Percentiles rank a stretch among this genome's conserved stretches.
Evolutionary conservation across 2,113 vertebrate species (phyloP).

Genomic region (Xenopus laevis): DNA sequence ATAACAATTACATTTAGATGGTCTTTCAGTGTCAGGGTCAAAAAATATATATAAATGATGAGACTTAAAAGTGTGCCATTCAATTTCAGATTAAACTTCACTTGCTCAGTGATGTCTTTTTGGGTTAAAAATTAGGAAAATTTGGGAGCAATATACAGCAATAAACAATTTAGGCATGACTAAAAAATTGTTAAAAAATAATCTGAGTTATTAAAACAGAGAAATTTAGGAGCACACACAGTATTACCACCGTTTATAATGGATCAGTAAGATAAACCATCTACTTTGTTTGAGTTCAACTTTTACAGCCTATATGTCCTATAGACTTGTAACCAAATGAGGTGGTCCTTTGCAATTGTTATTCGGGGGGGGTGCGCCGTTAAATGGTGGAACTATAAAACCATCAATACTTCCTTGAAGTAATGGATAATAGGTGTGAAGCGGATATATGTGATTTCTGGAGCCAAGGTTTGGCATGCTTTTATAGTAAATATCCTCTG

Average conservation of each 20-base stretch:
- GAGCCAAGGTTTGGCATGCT: slow-evolving; percentile 98
- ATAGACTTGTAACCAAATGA: slow-evolving; percentile 97
- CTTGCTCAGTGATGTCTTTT: slow-evolving; percentile 69
- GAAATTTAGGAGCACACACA: slow-evolving; percentile 74
- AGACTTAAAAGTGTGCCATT: slow-evolving; percentile 69
- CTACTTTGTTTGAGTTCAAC: slow-evolving; percentile 16
- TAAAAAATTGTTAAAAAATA: slow-evolving; percentile 70
- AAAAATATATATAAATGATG: slow-evolving; percentile 38
- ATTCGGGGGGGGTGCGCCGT: slow-evolving; percentile 80
- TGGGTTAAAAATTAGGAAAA: slow-evolving; percentile 33
- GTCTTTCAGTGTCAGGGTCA: too few species aligned
- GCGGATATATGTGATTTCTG: slow-evolving; percentile 87
- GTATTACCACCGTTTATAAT: slow-evolving; percentile 77
- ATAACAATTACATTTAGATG: too few species aligned
- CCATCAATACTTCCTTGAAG: slow-evolving; percentile 95
- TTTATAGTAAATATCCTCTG: slow-evolving; percentile 95
- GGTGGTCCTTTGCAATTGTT: slow-evolving; percentile 78
- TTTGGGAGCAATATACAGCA: slow-evolving; percentile 52
- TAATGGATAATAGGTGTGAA: slow-evolving; percentile 94
- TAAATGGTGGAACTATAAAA: slow-evolving; percentile 87
- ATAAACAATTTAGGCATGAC: slow-evolving; percentile 60
- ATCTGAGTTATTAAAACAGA: slow-evolving; percentile 59
- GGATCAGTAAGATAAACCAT: slow-evolving; percentile 68
- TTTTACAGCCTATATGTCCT: slow-evolving; percentile 63
- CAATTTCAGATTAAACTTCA: slow-evolving; percentile 62